These are phyloP conservation scores for Lasioglossum marginatum DNA, from an alignment of 2,888 invertebrate species.

Conservation along the genomic window DNA sequence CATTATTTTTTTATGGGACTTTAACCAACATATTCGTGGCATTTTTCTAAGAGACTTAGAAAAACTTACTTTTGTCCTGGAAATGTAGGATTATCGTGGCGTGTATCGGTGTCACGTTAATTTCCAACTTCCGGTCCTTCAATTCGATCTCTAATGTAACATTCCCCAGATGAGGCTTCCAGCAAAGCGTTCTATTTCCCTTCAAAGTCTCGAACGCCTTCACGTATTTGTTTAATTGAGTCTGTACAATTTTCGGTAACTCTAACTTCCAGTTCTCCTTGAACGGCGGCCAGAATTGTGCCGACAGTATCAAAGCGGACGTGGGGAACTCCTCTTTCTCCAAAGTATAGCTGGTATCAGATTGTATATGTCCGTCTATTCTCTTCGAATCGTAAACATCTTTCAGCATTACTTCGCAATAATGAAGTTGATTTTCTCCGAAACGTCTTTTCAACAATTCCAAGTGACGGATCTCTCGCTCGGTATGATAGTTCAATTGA, in stretches of 20 bases:
- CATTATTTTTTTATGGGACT: too few relatives aligned
- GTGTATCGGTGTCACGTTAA: constrained; percentile 96
- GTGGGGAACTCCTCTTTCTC: constrained; percentile 87
- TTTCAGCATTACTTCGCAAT: constrained; percentile 99
- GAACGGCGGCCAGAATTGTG: constrained; percentile 99
- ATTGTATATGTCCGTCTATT: constrained; percentile 94
- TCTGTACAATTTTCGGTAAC: constrained; percentile 92
- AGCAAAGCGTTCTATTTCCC: constrained; percentile 95
- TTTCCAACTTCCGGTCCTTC: constrained; percentile 91
- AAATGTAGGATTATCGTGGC: constrained; percentile 98
- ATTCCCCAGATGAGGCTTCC: constrained; percentile 97
- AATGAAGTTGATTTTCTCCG: constrained; percentile 97
- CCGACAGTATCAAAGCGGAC: constrained; percentile 96
- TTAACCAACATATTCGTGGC: too few relatives aligned
- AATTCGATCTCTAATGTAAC: constrained; percentile 96
- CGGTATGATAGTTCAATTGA: constrained; percentile 94
- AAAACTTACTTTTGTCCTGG: constrained; percentile 92
- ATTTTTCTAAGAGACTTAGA: too few relatives aligned
- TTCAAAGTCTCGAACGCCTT: constrained; percentile 95
- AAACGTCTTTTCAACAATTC: constrained; percentile 97
- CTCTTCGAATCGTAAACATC: constrained; percentile 98
- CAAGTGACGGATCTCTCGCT: constrained; percentile 95
- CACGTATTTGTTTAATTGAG: constrained; percentile 94
- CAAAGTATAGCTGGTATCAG: constrained; percentile 88
- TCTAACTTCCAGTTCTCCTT: constrained; percentile 95